phyloP scores from a whole-genome alignment of 2,797 vertebrate species.

The Sebastes aleutianus region DNA sequence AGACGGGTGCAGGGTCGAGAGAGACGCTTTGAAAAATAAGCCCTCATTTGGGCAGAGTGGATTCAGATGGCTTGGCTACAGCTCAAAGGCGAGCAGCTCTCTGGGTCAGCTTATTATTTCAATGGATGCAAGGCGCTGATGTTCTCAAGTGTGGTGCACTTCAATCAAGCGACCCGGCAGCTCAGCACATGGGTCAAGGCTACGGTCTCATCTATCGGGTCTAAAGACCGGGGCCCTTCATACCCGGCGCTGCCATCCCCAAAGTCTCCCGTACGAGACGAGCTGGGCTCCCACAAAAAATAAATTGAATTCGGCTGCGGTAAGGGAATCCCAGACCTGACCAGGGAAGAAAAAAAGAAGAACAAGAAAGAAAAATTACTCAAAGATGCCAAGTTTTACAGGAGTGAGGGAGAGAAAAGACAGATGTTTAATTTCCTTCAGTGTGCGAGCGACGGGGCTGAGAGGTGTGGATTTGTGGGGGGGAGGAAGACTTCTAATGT shows the following conservation, averaged over 20 bases:
- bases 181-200: slow-evolving; percentile 74
- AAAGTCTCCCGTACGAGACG: slow-evolving; percentile 12
- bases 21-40: slow-evolving; percentile 85
- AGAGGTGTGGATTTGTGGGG: slow-evolving; percentile 58
- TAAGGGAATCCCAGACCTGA: slow-evolving; percentile 78
- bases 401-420: slow-evolving; percentile 67
- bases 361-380: slow-evolving; percentile 63
- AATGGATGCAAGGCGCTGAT: slow-evolving; percentile 81
- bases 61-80: slow-evolving; percentile 86
- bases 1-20: slow-evolving; percentile 71
- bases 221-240: slow-evolving; percentile 21
- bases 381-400: slow-evolving; percentile 71
- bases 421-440: slow-evolving; percentile 76
- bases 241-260: not conserved
- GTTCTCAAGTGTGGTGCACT: slow-evolving; percentile 81
- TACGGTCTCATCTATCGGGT: slow-evolving; percentile 52
- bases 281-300: slow-evolving; percentile 26
- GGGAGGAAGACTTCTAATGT: slow-evolving; percentile 40
- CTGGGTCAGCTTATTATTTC: slow-evolving; percentile 84
- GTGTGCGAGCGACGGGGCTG: slow-evolving; percentile 45
- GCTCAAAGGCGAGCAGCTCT: slow-evolving; percentile 82
- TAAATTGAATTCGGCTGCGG: slow-evolving; percentile 76
- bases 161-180: slow-evolving; percentile 75
- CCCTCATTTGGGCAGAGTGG: slow-evolving; percentile 86
- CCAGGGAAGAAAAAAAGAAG: slow-evolving; percentile 35